Evolutionary conservation across 2,113 vertebrate genomes (phyloP).

Genomic region (Zootoca vivipara): DNA sequence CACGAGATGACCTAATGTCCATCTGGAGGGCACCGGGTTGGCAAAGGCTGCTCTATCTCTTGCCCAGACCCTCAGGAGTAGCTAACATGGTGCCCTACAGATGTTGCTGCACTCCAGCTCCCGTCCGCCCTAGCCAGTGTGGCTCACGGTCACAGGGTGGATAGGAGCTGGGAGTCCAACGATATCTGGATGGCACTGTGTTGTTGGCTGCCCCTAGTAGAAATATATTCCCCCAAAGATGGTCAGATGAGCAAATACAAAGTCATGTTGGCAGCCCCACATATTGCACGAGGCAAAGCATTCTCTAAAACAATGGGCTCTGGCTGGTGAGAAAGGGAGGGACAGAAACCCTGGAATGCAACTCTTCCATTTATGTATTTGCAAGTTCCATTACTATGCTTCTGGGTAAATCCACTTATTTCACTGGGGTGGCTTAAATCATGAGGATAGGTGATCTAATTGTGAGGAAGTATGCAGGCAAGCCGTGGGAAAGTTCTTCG

Average conservation of each 20-base stretch:
- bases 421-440: not conserved
- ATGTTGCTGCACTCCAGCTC: too few species aligned
- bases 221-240: not conserved
- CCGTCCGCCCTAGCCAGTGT: too few species aligned
- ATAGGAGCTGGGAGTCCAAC: too few species aligned
- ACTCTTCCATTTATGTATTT: not conserved
- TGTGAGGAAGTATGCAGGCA: constrained; percentile 7
- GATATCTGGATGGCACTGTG: too few species aligned
- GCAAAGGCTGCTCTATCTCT: too few species aligned
- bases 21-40: too few species aligned
- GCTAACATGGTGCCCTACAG: too few species aligned
- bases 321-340: not conserved
- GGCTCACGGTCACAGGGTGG: too few species aligned
- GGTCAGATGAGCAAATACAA: not conserved
- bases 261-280: too few species aligned
- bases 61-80: too few species aligned
- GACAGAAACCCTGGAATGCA: not conserved
- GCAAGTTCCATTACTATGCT: not conserved
- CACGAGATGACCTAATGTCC: too few species aligned
- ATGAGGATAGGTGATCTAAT: constrained; percentile 36
- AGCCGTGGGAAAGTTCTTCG: constrained; percentile 61
- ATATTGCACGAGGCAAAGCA: not conserved
- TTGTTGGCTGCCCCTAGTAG: too few species aligned
- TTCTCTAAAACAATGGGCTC: not conserved
- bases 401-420: not conserved